Evolutionary conservation across 2,113 vertebrate species (phyloP), one percentile per base, ranked within the genome.

Genomic region (Perognathus longimembris): DNA sequence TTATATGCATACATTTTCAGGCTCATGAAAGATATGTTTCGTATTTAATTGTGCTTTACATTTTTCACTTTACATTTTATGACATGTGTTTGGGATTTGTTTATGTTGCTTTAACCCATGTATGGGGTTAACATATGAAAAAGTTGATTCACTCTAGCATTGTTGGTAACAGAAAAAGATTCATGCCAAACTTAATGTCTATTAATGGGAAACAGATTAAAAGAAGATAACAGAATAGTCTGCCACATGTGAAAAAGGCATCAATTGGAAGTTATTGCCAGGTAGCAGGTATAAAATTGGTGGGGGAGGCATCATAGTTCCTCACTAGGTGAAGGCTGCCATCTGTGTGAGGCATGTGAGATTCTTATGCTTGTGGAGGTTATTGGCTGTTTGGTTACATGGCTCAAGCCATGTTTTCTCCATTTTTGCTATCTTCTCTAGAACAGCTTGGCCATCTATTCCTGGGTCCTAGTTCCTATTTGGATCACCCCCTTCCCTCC

Each of bases 11-110:
- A 7, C 21, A 50, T 85, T 95, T 94, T 90, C 34, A 64, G 45
- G 74, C 20, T 78, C 38, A 74, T 69, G 32, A 59, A 70, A 74
- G 20, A 81, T 30, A 15, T 73, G 5, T 61, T 89, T 70, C 67
- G 40, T 74, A 50, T 38, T 82, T 84, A 67, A 89, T 78, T 45
- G 50, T 54, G 64, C 32, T 64, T 93, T 91, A 24, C 38, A 12
- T 78, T 83, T 66, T 64, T 67, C 36, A 40, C 40, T 4, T 34
- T 78, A 4, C 34, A 28, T 3, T 70, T 17, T 57, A n/a, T 73
- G 38, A 30, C 82, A 89, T 54, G 15, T 54, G 50, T 18, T 54
- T 54, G 50, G 57, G 61, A 59, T 79, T 82, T 24, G 1, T 30
- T 84, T 24, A 26, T 20, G 10, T 78, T 57, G 77, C 50, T 92